A percentile compares a stretch with the other conserved stretches of the same genome.
Conservation (phyloP, 2,113 vertebrate genomes). For the Eurypyga helias region DNA sequence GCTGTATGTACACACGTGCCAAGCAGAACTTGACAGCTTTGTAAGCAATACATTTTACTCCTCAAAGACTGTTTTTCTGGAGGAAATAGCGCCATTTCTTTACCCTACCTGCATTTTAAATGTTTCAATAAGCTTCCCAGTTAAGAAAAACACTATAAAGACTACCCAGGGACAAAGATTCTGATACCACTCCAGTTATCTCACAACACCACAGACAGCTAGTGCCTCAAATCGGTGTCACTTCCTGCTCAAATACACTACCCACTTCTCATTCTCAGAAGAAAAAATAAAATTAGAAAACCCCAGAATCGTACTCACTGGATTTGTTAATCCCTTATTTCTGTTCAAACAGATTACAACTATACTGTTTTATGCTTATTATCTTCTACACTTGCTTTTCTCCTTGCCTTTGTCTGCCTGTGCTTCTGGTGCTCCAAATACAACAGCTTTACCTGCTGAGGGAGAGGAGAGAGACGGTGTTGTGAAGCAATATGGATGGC, state of each 20-base stretch:
- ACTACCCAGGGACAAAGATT: not conserved
- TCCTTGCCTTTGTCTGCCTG: not conserved
- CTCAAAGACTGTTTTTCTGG: not conserved
- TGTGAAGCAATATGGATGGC: not conserved
- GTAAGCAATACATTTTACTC: not conserved
- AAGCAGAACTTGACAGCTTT: not conserved
- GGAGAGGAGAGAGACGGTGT: not conserved
- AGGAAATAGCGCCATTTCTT: not conserved
- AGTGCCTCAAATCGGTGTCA: not conserved
- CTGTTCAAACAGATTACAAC: not conserved
- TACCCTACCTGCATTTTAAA: not conserved
- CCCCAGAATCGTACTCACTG: conserved; percentile 65
- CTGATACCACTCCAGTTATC: not conserved
- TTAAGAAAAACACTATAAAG: not conserved
- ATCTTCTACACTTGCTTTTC: not conserved
- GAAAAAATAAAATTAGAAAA: too few species aligned
- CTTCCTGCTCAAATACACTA: not conserved
- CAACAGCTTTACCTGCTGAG: not conserved
- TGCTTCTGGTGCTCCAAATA: not conserved
- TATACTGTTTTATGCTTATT: not conserved
- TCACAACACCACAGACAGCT: not conserved
- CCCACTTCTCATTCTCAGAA: not conserved
- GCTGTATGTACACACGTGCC: not conserved
- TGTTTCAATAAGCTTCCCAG: not conserved
- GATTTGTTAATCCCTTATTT: not conserved